These are phyloP conservation scores for Euplagia quadripunctaria DNA, from an alignment of 2,888 invertebrate genomes.

Conservation along the genomic window DNA sequence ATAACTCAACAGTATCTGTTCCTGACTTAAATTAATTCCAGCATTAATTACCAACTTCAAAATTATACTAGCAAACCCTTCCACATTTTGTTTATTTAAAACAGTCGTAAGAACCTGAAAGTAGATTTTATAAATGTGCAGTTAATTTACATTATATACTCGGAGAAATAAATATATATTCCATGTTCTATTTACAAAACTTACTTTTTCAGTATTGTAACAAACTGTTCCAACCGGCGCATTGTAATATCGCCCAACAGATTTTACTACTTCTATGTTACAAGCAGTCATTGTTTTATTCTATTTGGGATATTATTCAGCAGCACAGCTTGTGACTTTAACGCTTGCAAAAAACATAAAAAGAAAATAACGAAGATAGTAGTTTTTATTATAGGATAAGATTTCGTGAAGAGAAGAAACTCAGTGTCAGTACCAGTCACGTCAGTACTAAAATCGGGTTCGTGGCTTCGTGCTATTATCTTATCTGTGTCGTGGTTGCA, in stretches of 20 bases:
- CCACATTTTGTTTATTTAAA: conserved; percentile 75
- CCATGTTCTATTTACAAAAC: not conserved
- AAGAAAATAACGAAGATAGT: not conserved
- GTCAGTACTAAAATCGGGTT: too few species aligned
- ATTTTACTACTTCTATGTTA: conserved; percentile 78
- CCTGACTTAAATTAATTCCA: conserved; percentile 70
- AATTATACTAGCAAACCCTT: conserved; percentile 86
- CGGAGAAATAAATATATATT: not conserved
- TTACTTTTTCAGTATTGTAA: conserved; percentile 86
- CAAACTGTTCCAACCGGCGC: conserved; percentile 83
- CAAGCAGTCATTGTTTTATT: conserved; percentile 64
- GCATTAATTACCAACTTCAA: conserved; percentile 79
- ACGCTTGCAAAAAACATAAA: not conserved
- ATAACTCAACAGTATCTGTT: conserved; percentile 80
- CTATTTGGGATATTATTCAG: not conserved
- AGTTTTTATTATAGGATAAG: not conserved
- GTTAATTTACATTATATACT: not conserved
- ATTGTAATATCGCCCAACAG: conserved; percentile 85
- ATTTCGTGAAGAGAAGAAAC: not conserved
- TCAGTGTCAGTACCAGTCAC: not conserved
- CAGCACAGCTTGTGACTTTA: not conserved
- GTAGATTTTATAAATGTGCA: not conserved
- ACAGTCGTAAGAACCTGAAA: conserved; percentile 83
- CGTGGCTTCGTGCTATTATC: too few species aligned
- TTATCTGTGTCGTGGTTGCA: too few species aligned